phyloP scores from a whole-genome alignment of 30 jellyfish, hydroid and myxozoan species.

The Aurelia aurita complex sp. Pacific region DNA sequence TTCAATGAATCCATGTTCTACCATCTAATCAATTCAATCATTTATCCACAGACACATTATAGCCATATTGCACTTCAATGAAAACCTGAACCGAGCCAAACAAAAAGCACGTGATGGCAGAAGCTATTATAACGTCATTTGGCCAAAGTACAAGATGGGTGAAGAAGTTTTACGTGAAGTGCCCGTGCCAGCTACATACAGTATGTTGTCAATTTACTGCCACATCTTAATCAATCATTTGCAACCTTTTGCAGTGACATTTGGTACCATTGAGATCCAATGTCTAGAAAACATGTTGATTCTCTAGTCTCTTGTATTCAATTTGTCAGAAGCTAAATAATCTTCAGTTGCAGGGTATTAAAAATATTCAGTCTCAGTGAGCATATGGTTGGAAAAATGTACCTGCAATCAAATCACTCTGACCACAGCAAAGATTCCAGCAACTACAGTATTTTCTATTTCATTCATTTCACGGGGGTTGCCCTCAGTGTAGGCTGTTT shows the following conservation, averaged over 20 bases:
- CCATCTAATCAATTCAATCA: background rate
- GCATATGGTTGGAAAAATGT: too few relatives aligned
- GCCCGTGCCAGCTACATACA: conserved; percentile 16
- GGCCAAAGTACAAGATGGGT: conserved; percentile 23
- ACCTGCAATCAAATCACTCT: too few relatives aligned
- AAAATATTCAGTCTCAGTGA: too few relatives aligned
- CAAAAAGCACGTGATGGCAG: conserved; percentile 10
- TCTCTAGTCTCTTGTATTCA: too few relatives aligned
- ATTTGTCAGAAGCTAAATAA: too few relatives aligned
- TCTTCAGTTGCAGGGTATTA: too few relatives aligned
- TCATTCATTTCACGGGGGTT: too few relatives aligned
- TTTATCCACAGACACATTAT: conserved; percentile 2
- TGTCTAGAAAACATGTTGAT: too few relatives aligned
- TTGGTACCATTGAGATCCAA: background rate
- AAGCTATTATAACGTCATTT: background rate
- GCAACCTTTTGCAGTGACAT: background rate
- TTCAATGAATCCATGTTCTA: background rate
- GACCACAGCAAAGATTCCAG: too few relatives aligned
- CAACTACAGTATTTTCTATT: too few relatives aligned
- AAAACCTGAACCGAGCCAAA: conserved; percentile 7
- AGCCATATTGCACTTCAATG: conserved; percentile 29
- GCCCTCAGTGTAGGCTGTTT: too few relatives aligned
- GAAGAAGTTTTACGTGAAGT: conserved; percentile 28
- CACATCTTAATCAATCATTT: background rate
- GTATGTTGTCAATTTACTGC: background rate